A percentile compares a stretch with the other conserved stretches of the same genome.
Conservation (phyloP, 2,113 vertebrate species). For the Pygoscelis antarcticus region DNA sequence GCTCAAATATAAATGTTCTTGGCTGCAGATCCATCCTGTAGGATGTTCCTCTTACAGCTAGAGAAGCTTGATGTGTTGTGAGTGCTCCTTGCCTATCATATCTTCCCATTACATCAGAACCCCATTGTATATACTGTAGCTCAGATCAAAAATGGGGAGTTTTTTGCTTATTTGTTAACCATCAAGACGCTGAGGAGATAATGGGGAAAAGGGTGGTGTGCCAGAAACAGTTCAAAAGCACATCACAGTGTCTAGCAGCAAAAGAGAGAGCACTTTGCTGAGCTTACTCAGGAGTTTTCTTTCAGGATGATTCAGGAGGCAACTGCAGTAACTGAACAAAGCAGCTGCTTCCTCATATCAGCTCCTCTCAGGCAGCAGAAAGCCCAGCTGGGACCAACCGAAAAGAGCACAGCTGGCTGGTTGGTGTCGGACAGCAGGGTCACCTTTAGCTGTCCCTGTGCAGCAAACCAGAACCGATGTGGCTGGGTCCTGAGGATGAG, state of each 20-base stretch:
- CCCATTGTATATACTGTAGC: background rate
- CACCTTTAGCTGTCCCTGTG: background rate
- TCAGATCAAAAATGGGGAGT: background rate
- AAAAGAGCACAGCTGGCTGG: background rate
- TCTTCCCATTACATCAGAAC: background rate
- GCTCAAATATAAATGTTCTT: background rate
- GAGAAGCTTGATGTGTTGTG: background rate
- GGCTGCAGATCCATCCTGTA: background rate
- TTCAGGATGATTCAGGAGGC: slow-evolving; percentile 15
- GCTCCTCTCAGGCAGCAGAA: background rate
- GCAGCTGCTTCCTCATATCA: background rate
- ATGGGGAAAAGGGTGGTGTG: background rate
- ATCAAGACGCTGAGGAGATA: background rate
- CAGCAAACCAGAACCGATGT: background rate
- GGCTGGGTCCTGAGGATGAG: background rate
- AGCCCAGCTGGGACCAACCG: background rate
- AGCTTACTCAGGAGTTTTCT: background rate
- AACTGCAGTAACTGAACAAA: slow-evolving; percentile 1
- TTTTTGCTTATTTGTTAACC: background rate
- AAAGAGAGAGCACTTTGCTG: background rate
- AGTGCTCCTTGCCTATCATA: background rate
- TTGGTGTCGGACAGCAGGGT: background rate
- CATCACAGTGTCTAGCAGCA: background rate
- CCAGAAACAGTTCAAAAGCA: background rate
- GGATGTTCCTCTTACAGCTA: background rate